These are phyloP conservation scores for Phoebastria nigripes DNA, from an alignment of 2,797 vertebrate genomes.

Conservation along the genomic window DNA sequence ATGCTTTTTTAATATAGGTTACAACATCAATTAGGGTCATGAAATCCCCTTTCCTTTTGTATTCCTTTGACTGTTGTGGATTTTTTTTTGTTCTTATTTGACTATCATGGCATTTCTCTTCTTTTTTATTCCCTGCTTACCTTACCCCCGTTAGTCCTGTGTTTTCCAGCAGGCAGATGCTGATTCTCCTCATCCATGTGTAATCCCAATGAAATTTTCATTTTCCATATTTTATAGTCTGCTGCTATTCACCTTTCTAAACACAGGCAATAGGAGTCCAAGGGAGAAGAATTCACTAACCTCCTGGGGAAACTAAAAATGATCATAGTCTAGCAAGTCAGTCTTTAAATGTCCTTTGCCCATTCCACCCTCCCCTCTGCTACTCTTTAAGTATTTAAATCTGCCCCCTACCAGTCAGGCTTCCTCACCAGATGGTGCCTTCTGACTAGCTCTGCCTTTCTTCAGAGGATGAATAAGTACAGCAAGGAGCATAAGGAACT, in stretches of 20 bases:
- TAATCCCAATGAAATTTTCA: constrained; percentile 59
- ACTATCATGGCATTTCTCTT: background rate
- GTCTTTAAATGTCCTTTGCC: constrained; percentile 57
- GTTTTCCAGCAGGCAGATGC: constrained; percentile 50
- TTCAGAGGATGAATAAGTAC: constrained; percentile 55
- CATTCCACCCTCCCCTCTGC: constrained; percentile 50
- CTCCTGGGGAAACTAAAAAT: constrained; percentile 64
- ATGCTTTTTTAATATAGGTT: background rate
- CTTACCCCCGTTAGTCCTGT: background rate
- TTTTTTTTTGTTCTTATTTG: background rate
- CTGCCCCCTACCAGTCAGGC: constrained; percentile 56
- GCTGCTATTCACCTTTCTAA: constrained; percentile 60
- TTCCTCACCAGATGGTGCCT: constrained; percentile 65
- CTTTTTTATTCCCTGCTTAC: background rate
- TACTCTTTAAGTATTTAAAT: constrained; percentile 68
- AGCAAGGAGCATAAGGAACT: constrained; percentile 26
- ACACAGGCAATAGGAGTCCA: constrained; percentile 45
- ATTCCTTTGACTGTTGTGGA: background rate
- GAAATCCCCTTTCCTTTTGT: background rate
- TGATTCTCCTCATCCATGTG: constrained; percentile 60
- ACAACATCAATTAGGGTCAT: background rate
- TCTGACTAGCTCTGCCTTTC: constrained; percentile 54
- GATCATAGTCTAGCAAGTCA: constrained; percentile 50
- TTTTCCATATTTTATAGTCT: constrained; percentile 55
- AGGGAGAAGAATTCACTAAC: constrained; percentile 56